phyloP scores from a whole-genome alignment of 2,113 vertebrate genomes.

The human (Homo sapiens) region GRCh38 chr1:60417501-60418000 shows the following conservation, averaged over 20 bases:
- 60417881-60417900: background rate
- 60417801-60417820: background rate
- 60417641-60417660: background rate
- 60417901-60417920: background rate
- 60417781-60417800: background rate
- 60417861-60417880: background rate
- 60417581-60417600: background rate
- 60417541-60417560: conserved; percentile 30
- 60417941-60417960: background rate
- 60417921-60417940: background rate
- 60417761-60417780: background rate
- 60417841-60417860: background rate
- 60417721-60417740: background rate
- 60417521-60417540: background rate
- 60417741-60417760: background rate
- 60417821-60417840: background rate
- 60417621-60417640: background rate
- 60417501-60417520: background rate
- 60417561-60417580: conserved; percentile 22
- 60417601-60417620: background rate
- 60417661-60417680: background rate
- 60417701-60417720: background rate
- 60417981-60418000: background rate
- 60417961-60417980: background rate
- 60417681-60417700: background rate